Evolutionary conservation across 1,140 invertebrate genomes (phyloP).

Genomic region (Diorhabda carinulata): DNA sequence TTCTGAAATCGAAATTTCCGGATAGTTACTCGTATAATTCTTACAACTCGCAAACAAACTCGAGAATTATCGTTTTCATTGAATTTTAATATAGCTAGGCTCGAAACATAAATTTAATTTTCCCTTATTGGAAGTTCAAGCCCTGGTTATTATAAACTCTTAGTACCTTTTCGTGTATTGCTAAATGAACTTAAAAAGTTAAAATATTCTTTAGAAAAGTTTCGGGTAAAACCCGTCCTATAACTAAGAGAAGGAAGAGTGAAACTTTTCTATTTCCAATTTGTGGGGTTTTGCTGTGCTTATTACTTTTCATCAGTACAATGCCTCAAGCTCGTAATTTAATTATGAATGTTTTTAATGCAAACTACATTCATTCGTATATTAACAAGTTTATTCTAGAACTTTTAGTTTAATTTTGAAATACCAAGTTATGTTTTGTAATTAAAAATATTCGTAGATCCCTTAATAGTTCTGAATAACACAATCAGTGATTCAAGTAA

Average conservation of each 20-base stretch:
- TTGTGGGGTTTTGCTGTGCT: not conserved
- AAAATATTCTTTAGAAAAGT: not conserved
- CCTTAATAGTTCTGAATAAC: no score
- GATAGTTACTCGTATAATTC: no score
- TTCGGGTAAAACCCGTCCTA: not conserved
- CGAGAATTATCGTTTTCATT: not conserved
- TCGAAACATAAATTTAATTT: not conserved
- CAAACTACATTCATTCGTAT: no score
- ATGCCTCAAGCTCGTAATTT: not conserved
- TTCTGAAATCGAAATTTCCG: no score
- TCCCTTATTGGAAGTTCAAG: not conserved
- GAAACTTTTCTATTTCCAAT: conserved; percentile 2
- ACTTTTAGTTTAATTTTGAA: no score
- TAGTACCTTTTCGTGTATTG: not conserved
- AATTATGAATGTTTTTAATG: not conserved
- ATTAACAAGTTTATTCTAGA: no score
- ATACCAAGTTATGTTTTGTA: no score
- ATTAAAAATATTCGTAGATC: no score
- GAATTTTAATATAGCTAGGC: not conserved
- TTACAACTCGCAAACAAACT: not conserved
- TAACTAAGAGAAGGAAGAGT: not conserved
- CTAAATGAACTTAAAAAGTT: conserved; percentile 3
- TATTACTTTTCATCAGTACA: not conserved
- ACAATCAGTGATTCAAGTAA: no score
- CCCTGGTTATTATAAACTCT: not conserved